Percentiles rank a stretch among this genome's conserved stretches.
Evolutionary conservation across 2,888 invertebrate genomes (phyloP).

Genomic region (Heliconius sara): DNA sequence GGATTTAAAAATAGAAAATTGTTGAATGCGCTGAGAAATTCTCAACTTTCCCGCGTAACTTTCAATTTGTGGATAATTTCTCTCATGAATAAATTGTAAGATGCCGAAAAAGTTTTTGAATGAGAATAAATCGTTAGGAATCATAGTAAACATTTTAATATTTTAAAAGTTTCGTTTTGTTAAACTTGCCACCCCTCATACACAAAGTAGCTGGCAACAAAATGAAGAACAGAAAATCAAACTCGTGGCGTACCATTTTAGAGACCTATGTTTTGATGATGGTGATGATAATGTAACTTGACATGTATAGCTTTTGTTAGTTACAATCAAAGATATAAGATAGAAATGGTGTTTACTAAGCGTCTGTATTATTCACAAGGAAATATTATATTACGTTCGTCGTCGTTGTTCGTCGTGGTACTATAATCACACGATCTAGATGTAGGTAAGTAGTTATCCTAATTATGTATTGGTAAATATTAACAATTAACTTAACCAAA

Average conservation of each 20-base stretch:
- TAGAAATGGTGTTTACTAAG: too few species aligned
- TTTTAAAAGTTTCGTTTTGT: not conserved
- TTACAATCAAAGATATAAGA: too few species aligned
- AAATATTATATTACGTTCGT: too few species aligned
- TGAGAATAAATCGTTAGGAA: slow-evolving; percentile 24
- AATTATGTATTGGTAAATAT: too few species aligned
- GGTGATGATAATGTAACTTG: not conserved
- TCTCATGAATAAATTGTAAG: slow-evolving; percentile 38
- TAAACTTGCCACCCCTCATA: not conserved
- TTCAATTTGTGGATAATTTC: slow-evolving; percentile 43
- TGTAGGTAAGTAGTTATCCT: too few species aligned
- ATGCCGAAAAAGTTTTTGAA: slow-evolving; percentile 27
- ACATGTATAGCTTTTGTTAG: too few species aligned
- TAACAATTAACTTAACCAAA: too few species aligned
- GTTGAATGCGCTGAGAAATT: slow-evolving; percentile 59
- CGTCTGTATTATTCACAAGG: too few species aligned
- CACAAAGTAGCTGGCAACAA: not conserved
- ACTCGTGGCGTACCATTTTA: not conserved
- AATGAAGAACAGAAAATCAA: not conserved
- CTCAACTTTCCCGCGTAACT: slow-evolving; percentile 62
- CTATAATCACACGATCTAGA: too few species aligned
- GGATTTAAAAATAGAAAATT: slow-evolving; percentile 71
- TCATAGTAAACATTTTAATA: not conserved
- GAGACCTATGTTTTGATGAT: not conserved
- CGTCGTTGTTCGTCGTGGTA: too few species aligned